phyloP scores from a whole-genome alignment of 2,113 vertebrate genomes.

The Sceloporus tristichus region DNA sequence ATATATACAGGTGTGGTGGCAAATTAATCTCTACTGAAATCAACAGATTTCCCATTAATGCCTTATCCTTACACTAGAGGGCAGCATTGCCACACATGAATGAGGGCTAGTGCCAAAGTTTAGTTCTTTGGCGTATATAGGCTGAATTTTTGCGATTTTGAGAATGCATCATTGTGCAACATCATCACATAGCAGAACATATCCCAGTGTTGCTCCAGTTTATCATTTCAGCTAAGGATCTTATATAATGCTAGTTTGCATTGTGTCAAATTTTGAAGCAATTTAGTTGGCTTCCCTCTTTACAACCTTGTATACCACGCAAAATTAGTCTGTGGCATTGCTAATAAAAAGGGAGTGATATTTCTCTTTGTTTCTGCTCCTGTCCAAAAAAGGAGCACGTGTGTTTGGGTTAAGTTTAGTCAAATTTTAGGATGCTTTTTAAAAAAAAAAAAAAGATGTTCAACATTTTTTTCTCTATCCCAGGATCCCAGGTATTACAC shows the following conservation, averaged over 20 bases:
- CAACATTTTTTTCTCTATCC: no score
- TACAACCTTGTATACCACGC: not conserved
- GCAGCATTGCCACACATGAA: constrained; percentile 23
- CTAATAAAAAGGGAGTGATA: not conserved
- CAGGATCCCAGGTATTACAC: no score
- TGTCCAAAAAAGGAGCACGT: not conserved
- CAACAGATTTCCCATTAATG: not conserved
- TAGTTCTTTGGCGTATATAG: not conserved
- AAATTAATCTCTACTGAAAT: not conserved
- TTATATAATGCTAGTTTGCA: not conserved
- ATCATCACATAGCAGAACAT: not conserved
- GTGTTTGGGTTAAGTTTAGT: not conserved
- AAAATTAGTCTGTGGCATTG: not conserved
- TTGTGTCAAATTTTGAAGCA: not conserved
- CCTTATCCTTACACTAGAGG: constrained; percentile 25
- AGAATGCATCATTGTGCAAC: not conserved
- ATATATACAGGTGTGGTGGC: not conserved
- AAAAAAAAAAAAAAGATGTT: no score
- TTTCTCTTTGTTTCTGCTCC: not conserved
- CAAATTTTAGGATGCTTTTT: not conserved
- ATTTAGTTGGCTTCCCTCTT: not conserved
- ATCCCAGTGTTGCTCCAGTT: not conserved
- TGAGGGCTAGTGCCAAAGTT: not conserved
- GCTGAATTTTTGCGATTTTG: not conserved
- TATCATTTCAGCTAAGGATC: not conserved